These are phyloP conservation scores for Chrysina gloriosa DNA, from an alignment of 2,888 invertebrate species.

Conservation along the genomic window DNA sequence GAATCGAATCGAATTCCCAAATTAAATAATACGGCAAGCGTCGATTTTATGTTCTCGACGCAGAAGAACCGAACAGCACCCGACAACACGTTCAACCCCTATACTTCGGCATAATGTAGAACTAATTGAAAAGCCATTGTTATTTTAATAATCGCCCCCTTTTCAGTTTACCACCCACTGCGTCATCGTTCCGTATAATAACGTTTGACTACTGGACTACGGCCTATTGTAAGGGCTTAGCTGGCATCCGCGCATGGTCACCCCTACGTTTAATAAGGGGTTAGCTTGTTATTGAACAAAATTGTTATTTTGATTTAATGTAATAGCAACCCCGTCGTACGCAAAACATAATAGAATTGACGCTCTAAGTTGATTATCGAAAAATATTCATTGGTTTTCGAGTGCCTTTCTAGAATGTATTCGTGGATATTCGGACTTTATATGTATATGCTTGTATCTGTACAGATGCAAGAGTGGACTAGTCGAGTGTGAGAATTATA, in stretches of 20 bases:
- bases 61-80: background rate
- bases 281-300: conserved; percentile 15
- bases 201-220: conserved; percentile 35
- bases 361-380: conserved; percentile 24
- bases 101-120: conserved; percentile 29
- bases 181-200: conserved; percentile 33
- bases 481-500: too few species aligned
- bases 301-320: conserved; percentile 36
- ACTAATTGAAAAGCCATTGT: conserved; percentile 42
- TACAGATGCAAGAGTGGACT: conserved; percentile 13
- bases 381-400: conserved; percentile 31
- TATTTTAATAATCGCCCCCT: conserved; percentile 39
- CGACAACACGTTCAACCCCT: conserved; percentile 24
- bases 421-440: background rate
- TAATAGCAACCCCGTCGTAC: background rate
- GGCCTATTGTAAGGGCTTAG: conserved; percentile 16
- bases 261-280: conserved; percentile 27
- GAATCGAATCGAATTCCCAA: background rate
- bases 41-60: background rate
- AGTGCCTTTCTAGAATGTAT: background rate
- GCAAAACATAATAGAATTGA: conserved; percentile 14
- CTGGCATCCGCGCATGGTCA: background rate
- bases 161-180: conserved; percentile 37
- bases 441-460: background rate
- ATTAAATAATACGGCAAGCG: background rate